Percentiles rank a stretch among this genome's conserved stretches.
Conservation (phyloP, 2,888 invertebrate genomes). For the Pardosa pseudoannulata region DNA sequence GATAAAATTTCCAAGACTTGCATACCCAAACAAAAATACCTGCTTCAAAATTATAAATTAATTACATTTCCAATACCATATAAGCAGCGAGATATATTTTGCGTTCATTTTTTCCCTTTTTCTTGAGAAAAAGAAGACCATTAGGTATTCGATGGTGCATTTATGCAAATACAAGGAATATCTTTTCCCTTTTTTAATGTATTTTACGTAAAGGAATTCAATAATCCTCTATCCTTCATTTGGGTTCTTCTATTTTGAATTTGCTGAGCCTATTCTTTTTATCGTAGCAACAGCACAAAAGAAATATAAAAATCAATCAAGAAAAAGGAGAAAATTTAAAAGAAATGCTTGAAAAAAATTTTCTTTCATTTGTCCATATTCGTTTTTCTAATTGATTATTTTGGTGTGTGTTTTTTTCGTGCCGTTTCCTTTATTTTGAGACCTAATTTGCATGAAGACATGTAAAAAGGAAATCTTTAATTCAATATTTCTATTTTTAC, state of each 20-base stretch:
- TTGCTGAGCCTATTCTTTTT: not conserved
- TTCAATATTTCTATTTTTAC: slow-evolving; percentile 5
- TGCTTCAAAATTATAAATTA: not conserved
- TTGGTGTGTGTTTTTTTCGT: not conserved
- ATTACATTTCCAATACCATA: not conserved
- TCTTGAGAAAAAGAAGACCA: slow-evolving; percentile 7
- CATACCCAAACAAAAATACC: too few species aligned
- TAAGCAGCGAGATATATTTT: not conserved
- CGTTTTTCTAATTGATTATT: slow-evolving; percentile 3
- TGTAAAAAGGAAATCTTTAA: not conserved
- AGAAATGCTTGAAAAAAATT: not conserved
- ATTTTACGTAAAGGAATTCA: slow-evolving; percentile 66
- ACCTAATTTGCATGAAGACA: not conserved
- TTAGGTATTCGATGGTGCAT: slow-evolving; percentile 54
- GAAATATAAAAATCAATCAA: not conserved
- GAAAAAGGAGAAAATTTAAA: not conserved
- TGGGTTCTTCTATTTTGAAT: not conserved
- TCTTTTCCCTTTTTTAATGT: slow-evolving; percentile 44
- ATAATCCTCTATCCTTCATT: slow-evolving; percentile 48
- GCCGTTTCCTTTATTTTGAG: not conserved
- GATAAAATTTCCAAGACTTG: too few species aligned
- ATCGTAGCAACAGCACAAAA: not conserved
- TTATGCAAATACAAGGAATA: slow-evolving; percentile 56
- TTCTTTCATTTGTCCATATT: not conserved
- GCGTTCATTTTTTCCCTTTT: too few species aligned